These are phyloP conservation scores for Diploptera punctata DNA, from an alignment of 2,888 invertebrate genomes.

Conservation along the genomic window DNA sequence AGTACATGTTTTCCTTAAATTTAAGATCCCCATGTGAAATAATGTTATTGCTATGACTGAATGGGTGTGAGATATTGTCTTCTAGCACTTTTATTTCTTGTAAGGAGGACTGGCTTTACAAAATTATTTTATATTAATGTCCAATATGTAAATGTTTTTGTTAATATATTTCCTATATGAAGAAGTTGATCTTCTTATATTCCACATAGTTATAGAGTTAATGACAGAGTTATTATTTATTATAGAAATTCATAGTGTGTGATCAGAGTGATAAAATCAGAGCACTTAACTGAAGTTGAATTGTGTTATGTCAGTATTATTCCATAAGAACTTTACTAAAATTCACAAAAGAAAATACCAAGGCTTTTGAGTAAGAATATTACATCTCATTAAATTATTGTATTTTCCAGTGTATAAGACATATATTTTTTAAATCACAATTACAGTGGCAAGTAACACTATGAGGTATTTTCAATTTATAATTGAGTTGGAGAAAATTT, in stretches of 20 bases:
- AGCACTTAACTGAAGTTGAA: background rate
- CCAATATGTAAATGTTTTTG: slow-evolving; percentile 2
- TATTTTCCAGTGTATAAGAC: too few relatives aligned
- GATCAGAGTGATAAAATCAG: background rate
- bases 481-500: too few relatives aligned
- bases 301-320: background rate
- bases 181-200: too few relatives aligned
- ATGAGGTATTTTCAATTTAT: too few relatives aligned
- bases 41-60: background rate
- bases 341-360: too few relatives aligned
- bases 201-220: too few relatives aligned
- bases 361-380: too few relatives aligned
- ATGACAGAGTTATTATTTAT: slow-evolving; percentile 1
- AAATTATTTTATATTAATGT: slow-evolving; percentile 2
- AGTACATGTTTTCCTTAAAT: too few relatives aligned
- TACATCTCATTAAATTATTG: too few relatives aligned
- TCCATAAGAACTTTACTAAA: too few relatives aligned
- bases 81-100: background rate
- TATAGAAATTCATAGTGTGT: background rate
- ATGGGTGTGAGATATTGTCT: background rate
- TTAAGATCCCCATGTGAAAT: background rate
- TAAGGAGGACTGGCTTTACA: background rate
- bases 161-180: background rate
- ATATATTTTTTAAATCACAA: too few relatives aligned
- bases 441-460: too few relatives aligned